Conservation (phyloP, 2,113 vertebrate species). For the Chaetodon auriga region DNA sequence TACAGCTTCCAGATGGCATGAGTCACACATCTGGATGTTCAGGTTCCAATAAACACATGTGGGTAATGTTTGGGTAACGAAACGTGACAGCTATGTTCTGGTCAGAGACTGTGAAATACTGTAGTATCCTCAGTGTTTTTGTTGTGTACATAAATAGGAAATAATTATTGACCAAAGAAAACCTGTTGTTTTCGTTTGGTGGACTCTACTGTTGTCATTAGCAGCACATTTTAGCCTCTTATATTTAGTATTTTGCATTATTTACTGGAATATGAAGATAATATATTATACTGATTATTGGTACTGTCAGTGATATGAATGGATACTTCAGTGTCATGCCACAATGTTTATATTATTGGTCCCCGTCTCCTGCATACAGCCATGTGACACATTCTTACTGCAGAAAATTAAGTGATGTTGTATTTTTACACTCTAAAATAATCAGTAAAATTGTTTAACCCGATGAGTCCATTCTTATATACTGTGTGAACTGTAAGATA, state of each 20-base stretch:
- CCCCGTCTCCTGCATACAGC: constrained; percentile 9
- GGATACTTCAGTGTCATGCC: constrained; percentile 11
- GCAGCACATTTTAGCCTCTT: constrained; percentile 37
- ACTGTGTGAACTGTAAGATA: constrained; percentile 51
- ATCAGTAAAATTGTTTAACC: constrained; percentile 58
- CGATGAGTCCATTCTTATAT: constrained; percentile 59
- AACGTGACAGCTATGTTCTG: constrained; percentile 35
- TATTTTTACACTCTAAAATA: constrained; percentile 49
- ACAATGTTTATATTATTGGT: constrained; percentile 17
- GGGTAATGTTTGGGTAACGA: constrained; percentile 48
- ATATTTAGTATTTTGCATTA: constrained; percentile 40
- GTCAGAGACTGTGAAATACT: constrained; percentile 47
- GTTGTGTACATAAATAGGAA: constrained; percentile 34
- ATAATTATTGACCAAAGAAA: constrained; percentile 37
- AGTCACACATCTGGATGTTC: constrained; percentile 65
- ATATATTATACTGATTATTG: constrained; percentile 59
- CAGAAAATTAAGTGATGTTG: constrained; percentile 1
- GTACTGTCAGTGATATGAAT: constrained; percentile 15
- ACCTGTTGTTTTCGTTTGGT: not conserved
- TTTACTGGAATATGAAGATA: constrained; percentile 64
- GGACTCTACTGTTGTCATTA: constrained; percentile 22
- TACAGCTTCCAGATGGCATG: constrained; percentile 47
- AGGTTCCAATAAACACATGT: constrained; percentile 54
- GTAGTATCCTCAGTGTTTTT: constrained; percentile 22
- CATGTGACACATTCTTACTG: constrained; percentile 2